Percentiles rank a stretch among this genome's conserved stretches.
phyloP scores from a whole-genome alignment of 2,888 invertebrate species.

The Lithodes maja region DNA sequence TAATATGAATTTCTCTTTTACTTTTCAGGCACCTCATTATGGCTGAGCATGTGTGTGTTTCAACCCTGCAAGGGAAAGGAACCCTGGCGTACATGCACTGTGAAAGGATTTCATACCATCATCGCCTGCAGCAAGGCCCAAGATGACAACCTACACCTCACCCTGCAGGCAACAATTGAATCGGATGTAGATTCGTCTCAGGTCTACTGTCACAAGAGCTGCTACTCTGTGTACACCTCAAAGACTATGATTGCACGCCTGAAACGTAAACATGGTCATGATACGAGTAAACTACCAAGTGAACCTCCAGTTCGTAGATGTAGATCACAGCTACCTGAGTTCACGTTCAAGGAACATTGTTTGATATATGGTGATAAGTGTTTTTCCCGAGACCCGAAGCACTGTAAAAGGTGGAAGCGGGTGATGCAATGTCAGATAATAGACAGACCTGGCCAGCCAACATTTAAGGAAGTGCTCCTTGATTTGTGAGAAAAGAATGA shows the following conservation, averaged over 20 bases:
- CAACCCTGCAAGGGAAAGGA: not conserved
- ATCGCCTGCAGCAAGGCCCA: not conserved
- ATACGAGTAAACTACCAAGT: not conserved
- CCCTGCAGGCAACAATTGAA: not conserved
- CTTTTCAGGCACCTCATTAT: not conserved
- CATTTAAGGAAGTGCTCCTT: conserved; percentile 5
- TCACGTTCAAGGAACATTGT: not conserved
- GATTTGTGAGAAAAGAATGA: not conserved
- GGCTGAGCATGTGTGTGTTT: not conserved
- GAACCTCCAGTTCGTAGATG: too few species aligned
- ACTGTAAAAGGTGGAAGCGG: not conserved
- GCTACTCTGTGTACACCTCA: conserved; percentile 16
- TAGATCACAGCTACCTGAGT: too few species aligned
- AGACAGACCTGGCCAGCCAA: not conserved
- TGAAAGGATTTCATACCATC: not conserved
- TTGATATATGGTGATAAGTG: not conserved
- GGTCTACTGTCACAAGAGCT: conserved; percentile 23
- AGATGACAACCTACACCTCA: not conserved
- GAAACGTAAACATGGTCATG: conserved; percentile 3
- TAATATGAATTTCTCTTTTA: not conserved
- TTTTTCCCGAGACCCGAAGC: conserved; percentile 2
- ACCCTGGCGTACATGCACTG: not conserved
- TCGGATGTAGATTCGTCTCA: not conserved
- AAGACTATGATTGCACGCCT: conserved; percentile 17
- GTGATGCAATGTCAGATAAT: not conserved